Evolutionary conservation across 2,113 vertebrate species (phyloP).

Genomic region (Limanda limanda): DNA sequence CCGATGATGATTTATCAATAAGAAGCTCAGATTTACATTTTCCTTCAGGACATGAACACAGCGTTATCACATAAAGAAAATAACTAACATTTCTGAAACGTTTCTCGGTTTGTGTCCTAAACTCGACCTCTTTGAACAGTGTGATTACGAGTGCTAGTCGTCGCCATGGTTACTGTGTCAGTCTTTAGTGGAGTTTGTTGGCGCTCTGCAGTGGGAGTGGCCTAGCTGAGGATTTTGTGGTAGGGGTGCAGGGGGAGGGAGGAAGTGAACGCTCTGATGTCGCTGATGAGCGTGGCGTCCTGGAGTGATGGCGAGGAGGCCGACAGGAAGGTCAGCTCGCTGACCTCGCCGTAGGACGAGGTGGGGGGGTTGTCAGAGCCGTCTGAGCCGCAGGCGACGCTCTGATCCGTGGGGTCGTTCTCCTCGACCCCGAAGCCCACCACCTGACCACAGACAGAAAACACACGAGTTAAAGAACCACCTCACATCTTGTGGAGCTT

Average conservation of each 20-base stretch:
- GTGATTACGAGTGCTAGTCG: neutral
- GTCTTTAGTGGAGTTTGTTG: neutral
- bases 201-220: neutral
- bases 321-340: slow-evolving; percentile 87
- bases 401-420: slow-evolving; percentile 71
- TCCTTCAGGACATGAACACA: slow-evolving; percentile 36
- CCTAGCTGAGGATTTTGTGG: slow-evolving; percentile 94
- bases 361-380: slow-evolving; percentile 59
- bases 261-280: slow-evolving; percentile 92
- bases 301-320: slow-evolving; percentile 80
- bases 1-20: neutral
- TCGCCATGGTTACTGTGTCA: slow-evolving; percentile 19
- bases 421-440: slow-evolving; percentile 92
- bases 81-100: neutral
- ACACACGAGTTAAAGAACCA: neutral
- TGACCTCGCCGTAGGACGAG: slow-evolving; percentile 87
- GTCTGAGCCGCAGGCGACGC: slow-evolving; percentile 7
- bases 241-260: slow-evolving; percentile 90
- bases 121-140: neutral
- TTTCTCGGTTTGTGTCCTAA: neutral
- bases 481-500: neutral
- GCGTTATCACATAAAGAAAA: slow-evolving; percentile 18
- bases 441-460: slow-evolving; percentile 79
- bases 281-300: slow-evolving; percentile 81
- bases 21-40: neutral